phyloP scores from a whole-genome alignment of 2,797 vertebrate species.

The Scarus forsteni region DNA sequence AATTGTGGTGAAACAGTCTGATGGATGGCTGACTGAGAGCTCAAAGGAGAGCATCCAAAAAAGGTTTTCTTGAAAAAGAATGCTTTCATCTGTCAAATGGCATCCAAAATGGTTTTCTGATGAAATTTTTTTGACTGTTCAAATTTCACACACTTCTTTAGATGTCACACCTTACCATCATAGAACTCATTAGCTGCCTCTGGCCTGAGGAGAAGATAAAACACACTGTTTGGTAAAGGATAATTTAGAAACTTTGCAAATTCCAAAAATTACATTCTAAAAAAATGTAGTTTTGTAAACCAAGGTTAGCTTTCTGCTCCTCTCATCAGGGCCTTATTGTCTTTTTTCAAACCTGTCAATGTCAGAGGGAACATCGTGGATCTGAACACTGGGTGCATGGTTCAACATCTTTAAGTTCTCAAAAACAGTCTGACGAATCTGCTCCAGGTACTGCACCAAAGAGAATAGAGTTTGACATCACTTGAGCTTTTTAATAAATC shows the following conservation, averaged over 20 bases:
- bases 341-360: no score
- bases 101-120: no score
- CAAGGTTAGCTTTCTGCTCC: conserved; percentile 94
- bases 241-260: accelerated
- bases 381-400: conserved; percentile 97
- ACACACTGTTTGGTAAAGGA: conserved; percentile 4
- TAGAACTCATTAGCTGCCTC: conserved; percentile 97
- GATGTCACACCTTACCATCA: conserved; percentile 96
- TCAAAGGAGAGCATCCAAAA: no score
- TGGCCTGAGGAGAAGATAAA: conserved; percentile 81
- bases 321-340: conserved; percentile 95
- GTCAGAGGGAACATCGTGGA: conserved; percentile 97
- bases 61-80: no score
- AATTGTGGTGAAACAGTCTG: no score
- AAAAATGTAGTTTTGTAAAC: conserved; percentile 66
- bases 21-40: no score
- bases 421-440: conserved; percentile 97
- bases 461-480: neutral
- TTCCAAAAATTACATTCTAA: no score
- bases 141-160: conserved; percentile 98
- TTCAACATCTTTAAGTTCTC: conserved; percentile 99
- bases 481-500: neutral
- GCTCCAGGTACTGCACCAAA: conserved; percentile 91
- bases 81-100: no score
- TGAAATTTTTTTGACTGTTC: no score